Base-by-base conservation (phyloP, 2,888 invertebrate species). In the Caenorhabditis imperialis region DNA sequence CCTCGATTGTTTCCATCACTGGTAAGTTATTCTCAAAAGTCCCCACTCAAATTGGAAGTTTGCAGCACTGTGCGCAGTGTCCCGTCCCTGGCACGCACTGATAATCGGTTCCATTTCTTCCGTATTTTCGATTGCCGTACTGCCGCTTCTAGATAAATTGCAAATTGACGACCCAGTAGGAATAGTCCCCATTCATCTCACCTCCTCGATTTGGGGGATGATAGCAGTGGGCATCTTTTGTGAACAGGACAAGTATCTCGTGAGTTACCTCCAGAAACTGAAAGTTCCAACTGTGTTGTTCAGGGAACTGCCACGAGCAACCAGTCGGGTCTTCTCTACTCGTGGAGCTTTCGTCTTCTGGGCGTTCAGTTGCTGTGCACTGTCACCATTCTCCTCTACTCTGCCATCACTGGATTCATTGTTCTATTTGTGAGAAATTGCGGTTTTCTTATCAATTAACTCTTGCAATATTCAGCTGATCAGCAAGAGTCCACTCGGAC, bases 211-310 rank as follows among this genome's bases (percentile, higher is more conserved):
- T 23, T 84, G 84, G 89, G 89, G 89, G 8, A 85, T 89, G 87
- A 50, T 89, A 2, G 83, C 88, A 1, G 88, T 88, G 1, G 89
- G 89, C 1, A 78, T 89, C 8, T 89, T 89, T 71, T 88, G 85
- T 6, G 84, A 86, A n/a, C 62, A 79, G 38, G 83, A 83, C 47
- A 75, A 75, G 22, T 87, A 65, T 82, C 83, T 79, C 83, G 88
- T 82, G 47, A 83, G 42, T 51, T 51, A 14, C 27, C 12, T 42
- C 55, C 4, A 14, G 16, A 16, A 38, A 25, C 7, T 20, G 33
- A 57, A 30, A 20, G 14, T 23, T 14, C 50, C 4, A 14, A 62
- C 30, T 6, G 14, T 38, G 18, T 38, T 7, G 58, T 65, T 23
- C n/a, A 79, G 79, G 37, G 45, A 22, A 61, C 58, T 40, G 79